Conservation (phyloP, 2,888 invertebrate species). For the Xestia rhomboidea region DNA sequence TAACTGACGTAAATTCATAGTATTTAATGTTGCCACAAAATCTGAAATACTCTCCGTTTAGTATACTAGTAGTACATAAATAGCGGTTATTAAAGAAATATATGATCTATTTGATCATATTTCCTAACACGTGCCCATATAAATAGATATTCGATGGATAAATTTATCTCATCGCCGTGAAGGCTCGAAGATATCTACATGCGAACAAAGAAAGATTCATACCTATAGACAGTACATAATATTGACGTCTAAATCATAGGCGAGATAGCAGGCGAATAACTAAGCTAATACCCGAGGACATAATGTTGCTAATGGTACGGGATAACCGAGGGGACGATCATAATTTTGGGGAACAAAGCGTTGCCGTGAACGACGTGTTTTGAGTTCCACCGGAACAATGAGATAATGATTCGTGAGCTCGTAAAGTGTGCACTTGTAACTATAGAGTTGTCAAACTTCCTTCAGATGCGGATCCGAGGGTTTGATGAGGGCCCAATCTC, state of each 20-base stretch:
- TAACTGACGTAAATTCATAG: background rate
- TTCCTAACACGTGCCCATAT: background rate
- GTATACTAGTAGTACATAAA: no score
- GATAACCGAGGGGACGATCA: slow-evolving; percentile 85
- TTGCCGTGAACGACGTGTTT: slow-evolving; percentile 81
- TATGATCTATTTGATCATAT: slow-evolving; percentile 8
- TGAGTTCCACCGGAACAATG: slow-evolving; percentile 83
- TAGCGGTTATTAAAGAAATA: background rate
- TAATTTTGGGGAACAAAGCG: slow-evolving; percentile 86
- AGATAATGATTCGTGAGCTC: slow-evolving; percentile 86
- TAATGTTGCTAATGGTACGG: slow-evolving; percentile 84
- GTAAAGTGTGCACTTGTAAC: slow-evolving; percentile 80
- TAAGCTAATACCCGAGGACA: slow-evolving; percentile 80
- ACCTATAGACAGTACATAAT: slow-evolving; percentile 30
- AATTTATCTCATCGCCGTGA: slow-evolving; percentile 39
- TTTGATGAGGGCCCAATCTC: slow-evolving; percentile 77
- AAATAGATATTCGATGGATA: slow-evolving; percentile 20
- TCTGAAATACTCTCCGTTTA: background rate
- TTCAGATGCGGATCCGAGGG: slow-evolving; percentile 72
- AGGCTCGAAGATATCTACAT: slow-evolving; percentile 32
- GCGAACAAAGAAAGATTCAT: slow-evolving; percentile 8
- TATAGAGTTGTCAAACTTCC: slow-evolving; percentile 81
- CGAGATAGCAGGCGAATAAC: slow-evolving; percentile 72
- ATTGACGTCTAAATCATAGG: slow-evolving; percentile 70
- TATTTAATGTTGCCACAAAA: background rate